A percentile compares a stretch with the other conserved stretches of the same genome.
Evolutionary conservation across 2,113 vertebrate genomes (phyloP).

Genomic region (Rhinichthys klamathensis): DNA sequence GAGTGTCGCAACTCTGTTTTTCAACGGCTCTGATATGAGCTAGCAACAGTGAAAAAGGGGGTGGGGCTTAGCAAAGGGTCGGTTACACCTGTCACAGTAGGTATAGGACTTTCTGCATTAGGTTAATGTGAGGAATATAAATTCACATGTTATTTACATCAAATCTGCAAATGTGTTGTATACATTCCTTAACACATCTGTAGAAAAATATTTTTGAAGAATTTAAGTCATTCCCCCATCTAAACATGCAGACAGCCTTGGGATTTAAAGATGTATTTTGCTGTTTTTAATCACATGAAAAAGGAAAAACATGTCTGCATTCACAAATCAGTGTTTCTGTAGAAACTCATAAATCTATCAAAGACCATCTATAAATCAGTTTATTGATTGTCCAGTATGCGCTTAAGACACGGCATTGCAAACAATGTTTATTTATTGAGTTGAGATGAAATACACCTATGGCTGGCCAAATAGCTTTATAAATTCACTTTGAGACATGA

Average conservation of each 20-base stretch:
- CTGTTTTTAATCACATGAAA: background rate
- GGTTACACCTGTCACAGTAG: background rate
- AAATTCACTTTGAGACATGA: slow-evolving; percentile 36
- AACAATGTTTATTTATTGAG: slow-evolving; percentile 32
- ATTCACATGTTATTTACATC: background rate
- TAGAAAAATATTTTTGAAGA: background rate
- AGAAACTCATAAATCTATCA: slow-evolving; percentile 23
- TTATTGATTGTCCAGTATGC: slow-evolving; percentile 14
- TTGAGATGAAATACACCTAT: slow-evolving; percentile 22
- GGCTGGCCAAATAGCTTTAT: slow-evolving; percentile 19
- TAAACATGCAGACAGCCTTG: background rate
- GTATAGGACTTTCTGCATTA: too few species aligned
- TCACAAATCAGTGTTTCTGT: background rate
- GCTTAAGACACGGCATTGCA: background rate
- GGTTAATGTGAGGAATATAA: background rate
- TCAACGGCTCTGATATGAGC: too few species aligned
- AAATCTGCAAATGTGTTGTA: background rate
- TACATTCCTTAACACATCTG: background rate
- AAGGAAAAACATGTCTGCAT: background rate
- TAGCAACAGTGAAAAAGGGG: background rate
- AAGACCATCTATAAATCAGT: background rate
- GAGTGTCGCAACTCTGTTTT: too few species aligned
- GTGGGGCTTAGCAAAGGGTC: background rate
- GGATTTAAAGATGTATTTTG: background rate
- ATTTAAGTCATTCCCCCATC: background rate